phyloP scores from a whole-genome alignment of 2,113 vertebrate genomes.

The Pomatorhinus ruficollis region DNA sequence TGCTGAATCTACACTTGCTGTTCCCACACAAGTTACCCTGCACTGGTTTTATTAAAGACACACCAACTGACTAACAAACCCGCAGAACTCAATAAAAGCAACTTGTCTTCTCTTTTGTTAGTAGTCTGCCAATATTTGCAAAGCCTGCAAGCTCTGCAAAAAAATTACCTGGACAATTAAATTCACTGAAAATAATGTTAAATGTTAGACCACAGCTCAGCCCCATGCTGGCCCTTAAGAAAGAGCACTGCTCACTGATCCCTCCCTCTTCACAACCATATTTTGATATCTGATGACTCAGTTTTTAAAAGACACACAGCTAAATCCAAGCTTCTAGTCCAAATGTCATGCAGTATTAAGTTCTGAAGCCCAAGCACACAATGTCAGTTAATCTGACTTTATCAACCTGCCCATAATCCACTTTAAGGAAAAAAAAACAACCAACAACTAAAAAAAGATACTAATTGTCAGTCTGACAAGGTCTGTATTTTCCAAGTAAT shows the following conservation, averaged over 20 bases:
- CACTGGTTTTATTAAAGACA: neutral
- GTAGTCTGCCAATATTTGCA: neutral
- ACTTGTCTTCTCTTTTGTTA: neutral
- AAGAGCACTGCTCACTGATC: neutral
- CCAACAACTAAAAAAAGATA: too few species aligned
- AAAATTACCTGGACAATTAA: neutral
- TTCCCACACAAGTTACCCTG: neutral
- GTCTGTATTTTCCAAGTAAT: neutral
- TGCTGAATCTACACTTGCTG: accelerated
- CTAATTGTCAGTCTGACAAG: neutral
- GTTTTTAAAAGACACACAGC: neutral
- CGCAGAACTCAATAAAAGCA: neutral
- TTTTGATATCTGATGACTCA: neutral
- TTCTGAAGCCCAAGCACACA: neutral
- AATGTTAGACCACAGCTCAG: neutral
- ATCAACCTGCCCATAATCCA: neutral
- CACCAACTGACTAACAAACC: neutral
- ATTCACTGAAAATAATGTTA: neutral
- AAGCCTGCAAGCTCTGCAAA: neutral
- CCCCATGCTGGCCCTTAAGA: too few species aligned
- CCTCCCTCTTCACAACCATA: neutral
- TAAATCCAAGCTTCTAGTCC: slow-evolving; percentile 10
- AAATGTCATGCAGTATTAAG: slow-evolving; percentile 31
- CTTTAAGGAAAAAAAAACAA: neutral
- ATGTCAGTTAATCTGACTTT: slow-evolving; percentile 10